Evolutionary conservation across 2,113 vertebrate genomes (phyloP).

Genomic region (Lampris megalopsis): DNA sequence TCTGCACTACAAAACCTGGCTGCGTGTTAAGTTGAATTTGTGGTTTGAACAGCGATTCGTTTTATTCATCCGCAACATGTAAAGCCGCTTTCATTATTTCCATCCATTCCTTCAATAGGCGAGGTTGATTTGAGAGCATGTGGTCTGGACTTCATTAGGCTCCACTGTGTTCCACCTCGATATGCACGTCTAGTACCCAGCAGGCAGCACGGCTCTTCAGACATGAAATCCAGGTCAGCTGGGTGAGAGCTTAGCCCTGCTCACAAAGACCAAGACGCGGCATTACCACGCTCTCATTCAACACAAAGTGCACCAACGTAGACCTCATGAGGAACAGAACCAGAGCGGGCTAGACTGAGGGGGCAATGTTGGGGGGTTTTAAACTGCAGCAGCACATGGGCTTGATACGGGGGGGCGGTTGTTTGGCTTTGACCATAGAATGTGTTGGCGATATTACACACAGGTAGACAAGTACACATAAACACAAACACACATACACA

Average conservation of each 20-base stretch:
- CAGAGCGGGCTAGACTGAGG: slow-evolving; percentile 31
- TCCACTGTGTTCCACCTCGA: not conserved
- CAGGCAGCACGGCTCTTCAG: slow-evolving; percentile 27
- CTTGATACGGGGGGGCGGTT: slow-evolving; percentile 20
- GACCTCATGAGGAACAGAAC: slow-evolving; percentile 47
- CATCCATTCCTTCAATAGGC: not conserved
- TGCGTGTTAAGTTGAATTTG: no score
- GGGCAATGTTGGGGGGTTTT: slow-evolving; percentile 33
- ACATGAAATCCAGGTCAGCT: slow-evolving; percentile 51
- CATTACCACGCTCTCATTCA: slow-evolving; percentile 47
- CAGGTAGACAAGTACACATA: not conserved
- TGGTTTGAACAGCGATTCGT: no score
- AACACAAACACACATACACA: no score
- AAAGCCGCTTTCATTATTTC: not conserved
- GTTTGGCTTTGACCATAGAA: slow-evolving; percentile 33
- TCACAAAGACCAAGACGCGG: slow-evolving; percentile 45
- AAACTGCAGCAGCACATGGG: slow-evolving; percentile 31
- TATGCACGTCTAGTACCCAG: slow-evolving; percentile 4
- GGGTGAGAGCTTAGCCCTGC: slow-evolving; percentile 42
- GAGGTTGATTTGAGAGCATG: slow-evolving; percentile 3
- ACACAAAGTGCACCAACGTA: slow-evolving; percentile 29
- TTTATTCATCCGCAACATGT: no score
- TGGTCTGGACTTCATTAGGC: not conserved
- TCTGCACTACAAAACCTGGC: no score
- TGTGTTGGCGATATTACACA: slow-evolving; percentile 8